Evolutionary conservation across 2,888 invertebrate species (phyloP), one percentile per base, ranked within the genome.

Genomic region (Aricia artaxerxes): DNA sequence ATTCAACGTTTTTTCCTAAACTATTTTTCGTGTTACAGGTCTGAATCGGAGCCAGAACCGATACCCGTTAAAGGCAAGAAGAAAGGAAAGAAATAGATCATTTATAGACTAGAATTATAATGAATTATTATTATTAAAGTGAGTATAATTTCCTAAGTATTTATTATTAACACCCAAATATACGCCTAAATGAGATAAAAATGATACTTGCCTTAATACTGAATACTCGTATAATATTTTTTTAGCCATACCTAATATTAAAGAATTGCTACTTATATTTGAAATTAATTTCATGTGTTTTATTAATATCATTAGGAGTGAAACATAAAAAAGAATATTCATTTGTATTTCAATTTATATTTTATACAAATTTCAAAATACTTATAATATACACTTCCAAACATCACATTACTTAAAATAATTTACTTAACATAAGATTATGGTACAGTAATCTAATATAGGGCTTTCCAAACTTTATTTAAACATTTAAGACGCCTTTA

Each of bases 11-110:
- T 44, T 44, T 44, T 44, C 31, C 31, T 64, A 35, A 35, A 35
- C 24, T 78, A 7, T 24, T 82, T 49, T 78, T 73, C 61, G 73
- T 79, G 44, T 87, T 87, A 0, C 85, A 93, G 93, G 80, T 90
- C 93, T 3, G 92, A 92, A 79, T 85, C 88, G 0, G 93, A 93
- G 84, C 85, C 88, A 0, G 89, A 89, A 64, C 84, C 86, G 1
- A 83, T 85, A 64, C 79, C 86, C 78, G 84, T 84, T 16, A 88
- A 87, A 80, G 82, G 86, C 31, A 93, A 91, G 53, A 85, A 86
- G 87, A 69, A 89, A 40, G 87, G 84, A 79, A 91, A 88, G 83
- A 90, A 89, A 75, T 83, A 82, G 80, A 77, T 80, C 77, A 38
- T 31, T 64, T 64, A 73, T 60, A 24, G 24, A 35, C 60, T 78